Percentiles rank a stretch among this genome's conserved stretches.
phyloP scores from a whole-genome alignment of 2,113 vertebrate genomes.

The Tachysurus fulvidraco region DNA sequence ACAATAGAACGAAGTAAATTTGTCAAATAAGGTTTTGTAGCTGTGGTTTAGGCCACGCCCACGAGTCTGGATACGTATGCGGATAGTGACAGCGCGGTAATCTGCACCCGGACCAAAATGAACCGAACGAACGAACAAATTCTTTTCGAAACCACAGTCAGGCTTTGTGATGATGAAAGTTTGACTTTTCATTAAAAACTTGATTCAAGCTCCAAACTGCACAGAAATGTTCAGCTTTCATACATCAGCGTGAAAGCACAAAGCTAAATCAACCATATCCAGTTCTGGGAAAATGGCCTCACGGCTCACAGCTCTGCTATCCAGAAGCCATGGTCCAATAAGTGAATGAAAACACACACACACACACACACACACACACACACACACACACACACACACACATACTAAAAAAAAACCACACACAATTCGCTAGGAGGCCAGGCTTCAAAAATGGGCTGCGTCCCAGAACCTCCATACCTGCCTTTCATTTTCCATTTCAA shows the following conservation, averaged over 20 bases:
- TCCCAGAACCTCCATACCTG: slow-evolving; percentile 53
- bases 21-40: too few species aligned
- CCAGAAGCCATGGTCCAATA: slow-evolving; percentile 25
- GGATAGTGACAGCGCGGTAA: not conserved
- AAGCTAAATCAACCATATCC: slow-evolving; percentile 30
- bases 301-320: slow-evolving; percentile 11
- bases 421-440: slow-evolving; percentile 42
- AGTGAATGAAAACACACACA: slow-evolving; percentile 24
- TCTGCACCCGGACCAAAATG: not conserved
- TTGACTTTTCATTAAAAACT: not conserved
- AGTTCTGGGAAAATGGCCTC: slow-evolving; percentile 36
- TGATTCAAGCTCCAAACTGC: not conserved
- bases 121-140: not conserved
- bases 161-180: not conserved
- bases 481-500: slow-evolving; percentile 61
- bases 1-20: too few species aligned
- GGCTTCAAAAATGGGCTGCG: slow-evolving; percentile 51
- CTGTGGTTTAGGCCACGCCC: not conserved
- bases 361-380: slow-evolving; percentile 2
- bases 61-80: not conserved
- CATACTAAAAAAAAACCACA: not conserved
- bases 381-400: slow-evolving; percentile 2
- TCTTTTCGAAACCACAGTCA: not conserved
- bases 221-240: slow-evolving; percentile 3
- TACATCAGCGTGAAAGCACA: slow-evolving; percentile 1